Percentiles rank a stretch among this genome's conserved stretches.
phyloP scores from a whole-genome alignment of 2,888 invertebrate genomes.

The Flexamia atlantica region DNA sequence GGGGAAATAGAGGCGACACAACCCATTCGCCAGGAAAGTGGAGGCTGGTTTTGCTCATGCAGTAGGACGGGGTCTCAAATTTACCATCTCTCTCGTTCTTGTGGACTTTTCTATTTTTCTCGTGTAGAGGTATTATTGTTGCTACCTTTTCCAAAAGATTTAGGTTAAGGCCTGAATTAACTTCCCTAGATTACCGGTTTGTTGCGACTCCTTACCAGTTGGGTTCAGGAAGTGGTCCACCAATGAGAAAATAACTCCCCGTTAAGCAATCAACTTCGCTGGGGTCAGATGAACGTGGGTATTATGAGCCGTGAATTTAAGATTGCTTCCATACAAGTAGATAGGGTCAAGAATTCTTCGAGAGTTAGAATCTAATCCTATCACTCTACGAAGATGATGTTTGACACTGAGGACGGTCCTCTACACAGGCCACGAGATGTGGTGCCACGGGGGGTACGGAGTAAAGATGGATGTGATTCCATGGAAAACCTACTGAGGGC shows the following conservation, averaged over 20 bases:
- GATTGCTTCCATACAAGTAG: slow-evolving; percentile 70
- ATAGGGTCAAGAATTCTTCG: slow-evolving; percentile 70
- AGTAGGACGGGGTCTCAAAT: slow-evolving; percentile 69
- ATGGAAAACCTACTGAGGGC: slow-evolving; percentile 69
- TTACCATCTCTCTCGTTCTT: too few species aligned
- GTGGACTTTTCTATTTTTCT: slow-evolving; percentile 69
- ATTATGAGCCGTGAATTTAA: slow-evolving; percentile 71
- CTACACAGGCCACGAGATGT: slow-evolving; percentile 70
- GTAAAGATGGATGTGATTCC: slow-evolving; percentile 67
- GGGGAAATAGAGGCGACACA: slow-evolving; percentile 69
- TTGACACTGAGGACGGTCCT: slow-evolving; percentile 71
- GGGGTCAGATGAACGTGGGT: slow-evolving; percentile 68
- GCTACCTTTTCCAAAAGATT: slow-evolving; percentile 70
- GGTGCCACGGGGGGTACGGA: slow-evolving; percentile 66
- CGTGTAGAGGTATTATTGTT: slow-evolving; percentile 69
- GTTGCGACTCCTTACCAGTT: slow-evolving; percentile 36
- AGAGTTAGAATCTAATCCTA: slow-evolving; percentile 68
- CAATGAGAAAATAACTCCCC: slow-evolving; percentile 72
- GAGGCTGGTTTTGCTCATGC: slow-evolving; percentile 68
- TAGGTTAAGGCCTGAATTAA: slow-evolving; percentile 68
- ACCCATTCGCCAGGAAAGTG: slow-evolving; percentile 69
- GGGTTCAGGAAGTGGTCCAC: slow-evolving; percentile 66
- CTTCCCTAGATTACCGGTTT: slow-evolving; percentile 69
- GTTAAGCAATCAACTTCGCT: slow-evolving; percentile 69
- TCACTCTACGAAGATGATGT: slow-evolving; percentile 66